Evolutionary conservation across 2,888 invertebrate genomes (phyloP), one percentile per base, ranked within the genome.

Genomic region (Rhamnusium bicolor): DNA sequence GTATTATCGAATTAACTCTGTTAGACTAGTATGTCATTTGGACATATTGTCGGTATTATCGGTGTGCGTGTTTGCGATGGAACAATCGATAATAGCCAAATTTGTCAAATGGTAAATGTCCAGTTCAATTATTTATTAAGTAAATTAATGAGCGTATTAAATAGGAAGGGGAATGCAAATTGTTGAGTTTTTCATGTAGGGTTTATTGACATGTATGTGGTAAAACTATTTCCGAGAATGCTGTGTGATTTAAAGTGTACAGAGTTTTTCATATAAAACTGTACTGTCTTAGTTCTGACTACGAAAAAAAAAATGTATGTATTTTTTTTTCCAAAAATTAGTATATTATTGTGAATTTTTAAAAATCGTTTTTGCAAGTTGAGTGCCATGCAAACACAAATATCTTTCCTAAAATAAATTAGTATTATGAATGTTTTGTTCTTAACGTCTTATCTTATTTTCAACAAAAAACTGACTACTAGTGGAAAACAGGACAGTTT

Each of bases 1-100:
- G 66, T 60, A 76, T 78, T 76, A 71, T 68, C 71, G 76, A 69
- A 75, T 75, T 73, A 75, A 75, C 75, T 73, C 49, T 49, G 56
- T 61, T 66, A 56, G 66, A 51, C 61, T 72, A 77, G 70, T 80
- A 74, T 77, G 73, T 78, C 78, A 79, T 76, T 73, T 56, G 75
- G 76, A 79, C 73, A 58, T 74, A 75, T 71, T 72, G 75, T 68
- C 61, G 62, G 74, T 61, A 76, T 71, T 71, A 74, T 56, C 69
- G 56, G 69, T 56, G 60, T 72, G 68, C 73, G 63, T 71, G 74
- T 24, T 24, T 66, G 66, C 68, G 56, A 40, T 18, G 56, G 65
- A 63, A 73, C 51, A 69, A 47, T 69, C 60, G 60, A 69, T 69
- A 69, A 67, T 56, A 18, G 67, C 1, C 67, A 18, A 40, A 67